Percentiles rank a stretch among this genome's conserved stretches.
Conservation (phyloP, 2,113 vertebrate genomes). For the Hydropotes inermis region DNA sequence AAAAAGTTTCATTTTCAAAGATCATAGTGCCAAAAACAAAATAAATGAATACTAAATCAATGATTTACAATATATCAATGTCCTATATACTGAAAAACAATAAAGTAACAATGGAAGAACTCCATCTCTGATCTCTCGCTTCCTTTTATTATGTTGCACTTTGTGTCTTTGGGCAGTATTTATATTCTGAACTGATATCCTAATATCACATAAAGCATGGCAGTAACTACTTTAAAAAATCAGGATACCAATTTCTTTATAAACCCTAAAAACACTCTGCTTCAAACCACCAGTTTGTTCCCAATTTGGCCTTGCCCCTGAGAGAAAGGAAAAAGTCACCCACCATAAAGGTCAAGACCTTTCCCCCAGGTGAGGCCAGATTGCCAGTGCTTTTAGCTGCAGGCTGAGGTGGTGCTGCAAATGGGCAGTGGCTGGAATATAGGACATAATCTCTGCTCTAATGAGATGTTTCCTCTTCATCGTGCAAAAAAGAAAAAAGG, state of each 20-base stretch:
- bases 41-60: slow-evolving; percentile 30
- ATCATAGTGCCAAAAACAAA: not conserved
- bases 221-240: not conserved
- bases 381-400: not conserved
- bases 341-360: too few relatives aligned
- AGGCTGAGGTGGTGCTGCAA: not conserved
- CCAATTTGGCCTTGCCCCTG: too few relatives aligned
- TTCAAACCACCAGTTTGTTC: not conserved
- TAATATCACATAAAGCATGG: not conserved
- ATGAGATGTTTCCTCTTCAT: not conserved
- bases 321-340: not conserved
- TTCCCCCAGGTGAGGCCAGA: too few relatives aligned
- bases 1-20: slow-evolving; percentile 39
- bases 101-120: not conserved
- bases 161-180: not conserved
- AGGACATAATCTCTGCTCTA: too few relatives aligned
- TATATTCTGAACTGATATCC: slow-evolving; percentile 30
- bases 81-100: not conserved
- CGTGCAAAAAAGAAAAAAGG: not conserved
- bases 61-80: not conserved
- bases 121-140: not conserved
- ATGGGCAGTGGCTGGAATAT: not conserved
- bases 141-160: slow-evolving; percentile 34
- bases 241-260: not conserved
- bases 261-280: not conserved